Base-by-base conservation (phyloP, 1,140 invertebrate genomes). In the Heliconius congener region DNA sequence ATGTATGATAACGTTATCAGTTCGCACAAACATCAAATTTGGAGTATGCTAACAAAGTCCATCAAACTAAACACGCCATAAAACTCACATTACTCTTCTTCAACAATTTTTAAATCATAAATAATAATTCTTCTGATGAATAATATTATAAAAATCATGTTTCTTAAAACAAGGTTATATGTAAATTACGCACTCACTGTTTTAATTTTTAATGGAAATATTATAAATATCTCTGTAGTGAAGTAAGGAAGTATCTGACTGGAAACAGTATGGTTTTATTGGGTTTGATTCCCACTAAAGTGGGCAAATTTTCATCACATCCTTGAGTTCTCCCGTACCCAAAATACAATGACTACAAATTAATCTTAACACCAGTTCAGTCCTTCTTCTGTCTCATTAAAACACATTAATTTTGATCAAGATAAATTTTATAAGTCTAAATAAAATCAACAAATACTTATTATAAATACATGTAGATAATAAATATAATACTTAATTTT, bases 41-140 rank as follows among this genome's bases (percentile, higher is more conserved):
- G 86, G 90, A 93, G 90, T 89, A 91, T 83, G 88, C 88, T 89
- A 92, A 93, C 90, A 93, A 80, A 84, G 82, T 87, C 87, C 85
- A 83, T 86, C 85, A 88, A 86, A 85, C 90, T 89, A 88, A 88
- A 87, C 88, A 78, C 46, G 18, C 84, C 84, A 85, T 87, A 87
- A 85, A 85, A 46, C 42, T 46, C 3, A 16, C 42, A 37, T 83
- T 82, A 27, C 66, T 72, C 52, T 27, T 55, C 46, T 55, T 76
- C 11, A 76, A 5, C 16, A 19, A 34, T 13, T 60, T 60, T 60
- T 23, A 60, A 60, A 60, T 60, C 23, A 27, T 60, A 23, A 60
- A 23, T 60, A 23, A 2, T 52, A 19, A 52, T 52, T 52, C 9
- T 23, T 57, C 8, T 9, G n/a, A 23, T 23, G 55, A 60, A 60